These are phyloP conservation scores for Ephydatia muelleri DNA, from an alignment of 37 sponge, comb jelly and placozoan genomes.

Conservation along the genomic window DNA sequence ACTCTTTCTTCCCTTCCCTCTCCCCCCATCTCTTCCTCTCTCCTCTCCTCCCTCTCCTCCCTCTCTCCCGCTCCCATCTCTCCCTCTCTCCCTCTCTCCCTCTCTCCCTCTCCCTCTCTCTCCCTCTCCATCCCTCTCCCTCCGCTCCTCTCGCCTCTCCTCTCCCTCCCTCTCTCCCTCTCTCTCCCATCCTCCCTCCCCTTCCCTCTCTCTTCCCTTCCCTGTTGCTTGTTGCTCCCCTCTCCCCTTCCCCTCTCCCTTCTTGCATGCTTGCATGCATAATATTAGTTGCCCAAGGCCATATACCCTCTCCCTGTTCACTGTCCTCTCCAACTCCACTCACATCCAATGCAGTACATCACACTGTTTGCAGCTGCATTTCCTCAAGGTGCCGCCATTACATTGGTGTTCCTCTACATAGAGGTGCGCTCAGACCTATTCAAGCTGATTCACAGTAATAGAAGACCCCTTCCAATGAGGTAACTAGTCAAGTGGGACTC, in stretches of 20 bases:
- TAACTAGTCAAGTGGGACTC: not conserved
- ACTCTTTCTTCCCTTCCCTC: not conserved
- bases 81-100: not conserved
- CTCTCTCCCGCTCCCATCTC: not conserved
- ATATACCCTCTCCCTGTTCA: not conserved
- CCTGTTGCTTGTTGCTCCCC: no score
- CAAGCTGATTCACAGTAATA: constrained; percentile 67
- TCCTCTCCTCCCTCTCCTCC: not conserved
- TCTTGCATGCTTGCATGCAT: no score
- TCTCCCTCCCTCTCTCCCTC: not conserved
- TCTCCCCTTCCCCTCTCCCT: no score
- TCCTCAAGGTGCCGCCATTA: constrained; percentile 73
- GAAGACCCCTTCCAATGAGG: constrained; percentile 68
- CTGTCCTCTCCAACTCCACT: not conserved
- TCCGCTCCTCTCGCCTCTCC: not conserved
- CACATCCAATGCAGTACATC: constrained; percentile 55
- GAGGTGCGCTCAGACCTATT: constrained; percentile 80
- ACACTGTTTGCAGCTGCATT: constrained; percentile 91
- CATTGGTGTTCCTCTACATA: constrained; percentile 70
- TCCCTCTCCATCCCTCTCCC: not conserved
- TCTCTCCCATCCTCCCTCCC: not conserved
- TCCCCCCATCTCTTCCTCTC: not conserved
- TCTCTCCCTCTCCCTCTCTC: no score
- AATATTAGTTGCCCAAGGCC: not conserved
- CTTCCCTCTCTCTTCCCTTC: not conserved